Evolutionary conservation across 1,140 invertebrate species (phyloP).

Genomic region (Tetragonula clypearis): DNA sequence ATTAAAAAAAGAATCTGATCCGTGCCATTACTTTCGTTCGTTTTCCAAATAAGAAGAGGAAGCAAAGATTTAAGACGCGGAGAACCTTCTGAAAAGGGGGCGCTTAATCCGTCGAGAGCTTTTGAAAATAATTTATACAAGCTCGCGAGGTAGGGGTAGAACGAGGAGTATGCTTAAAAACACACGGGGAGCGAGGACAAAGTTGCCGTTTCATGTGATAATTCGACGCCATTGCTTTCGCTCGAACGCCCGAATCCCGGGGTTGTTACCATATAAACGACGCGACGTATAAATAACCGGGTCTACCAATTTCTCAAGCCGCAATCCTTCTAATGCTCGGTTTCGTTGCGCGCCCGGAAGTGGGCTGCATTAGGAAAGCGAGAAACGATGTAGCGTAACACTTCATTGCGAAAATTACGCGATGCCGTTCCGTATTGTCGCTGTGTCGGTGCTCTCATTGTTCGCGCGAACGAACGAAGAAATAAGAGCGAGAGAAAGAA

Average conservation of each 20-base stretch:
- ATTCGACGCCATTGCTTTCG: neutral
- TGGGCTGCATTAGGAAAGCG: slow-evolving; percentile 62
- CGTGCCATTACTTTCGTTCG: no score
- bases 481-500: slow-evolving; percentile 14
- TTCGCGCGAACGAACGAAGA: slow-evolving; percentile 26
- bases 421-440: slow-evolving; percentile 54
- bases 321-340: slow-evolving; percentile 37
- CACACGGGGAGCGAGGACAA: neutral
- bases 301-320: slow-evolving; percentile 35
- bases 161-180: neutral
- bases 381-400: slow-evolving; percentile 64
- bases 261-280: slow-evolving; percentile 16
- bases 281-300: slow-evolving; percentile 25
- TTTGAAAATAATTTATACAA: neutral
- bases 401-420: slow-evolving; percentile 74
- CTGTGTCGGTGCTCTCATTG: slow-evolving; percentile 32
- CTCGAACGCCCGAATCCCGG: neutral
- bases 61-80: neutral
- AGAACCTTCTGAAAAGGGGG: neutral
- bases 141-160: neutral
- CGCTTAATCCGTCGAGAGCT: neutral
- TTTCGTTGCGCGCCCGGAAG: slow-evolving; percentile 34
- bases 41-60: neutral
- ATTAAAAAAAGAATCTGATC: no score
- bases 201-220: neutral